A percentile compares a stretch with the other conserved stretches of the same genome.
Evolutionary conservation across 2,797 vertebrate genomes (phyloP).

Genomic region (Cottoperca gobio): DNA sequence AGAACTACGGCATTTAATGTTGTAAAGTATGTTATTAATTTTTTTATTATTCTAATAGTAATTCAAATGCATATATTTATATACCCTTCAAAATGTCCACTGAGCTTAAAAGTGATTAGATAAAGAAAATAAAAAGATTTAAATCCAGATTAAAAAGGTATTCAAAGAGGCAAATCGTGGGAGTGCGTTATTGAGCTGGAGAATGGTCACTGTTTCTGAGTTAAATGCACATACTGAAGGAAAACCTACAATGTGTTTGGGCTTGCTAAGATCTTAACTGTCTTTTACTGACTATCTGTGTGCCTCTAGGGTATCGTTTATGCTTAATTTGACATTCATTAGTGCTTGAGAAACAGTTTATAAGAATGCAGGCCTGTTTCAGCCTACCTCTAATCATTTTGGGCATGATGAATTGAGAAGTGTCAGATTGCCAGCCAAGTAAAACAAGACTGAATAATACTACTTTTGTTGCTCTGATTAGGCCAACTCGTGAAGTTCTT

Average conservation of each 20-base stretch:
- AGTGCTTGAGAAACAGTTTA: slow-evolving; percentile 34
- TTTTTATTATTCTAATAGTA: no score
- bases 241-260: slow-evolving; percentile 46
- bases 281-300: slow-evolving; percentile 17
- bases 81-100: slow-evolving; percentile 50
- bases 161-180: no score
- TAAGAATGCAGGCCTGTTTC: slow-evolving; percentile 33
- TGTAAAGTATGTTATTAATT: neutral
- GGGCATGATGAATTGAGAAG: slow-evolving; percentile 21
- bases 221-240: neutral
- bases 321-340: slow-evolving; percentile 40
- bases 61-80: neutral
- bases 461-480: neutral
- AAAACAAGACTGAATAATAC: slow-evolving; percentile 31
- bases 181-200: slow-evolving; percentile 30
- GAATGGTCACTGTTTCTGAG: slow-evolving; percentile 19
- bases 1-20: neutral
- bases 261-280: slow-evolving; percentile 47
- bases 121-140: no score
- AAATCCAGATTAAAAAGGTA: no score
- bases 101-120: slow-evolving; percentile 53
- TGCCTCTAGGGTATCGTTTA: slow-evolving; percentile 40
- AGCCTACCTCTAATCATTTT: slow-evolving; percentile 54
- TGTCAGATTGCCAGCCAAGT: slow-evolving; percentile 34
- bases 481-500: neutral